Percentiles rank a stretch among this genome's conserved stretches.
phyloP scores from a whole-genome alignment of 2,888 invertebrate species.

The Zootermopsis nevadensis region DNA sequence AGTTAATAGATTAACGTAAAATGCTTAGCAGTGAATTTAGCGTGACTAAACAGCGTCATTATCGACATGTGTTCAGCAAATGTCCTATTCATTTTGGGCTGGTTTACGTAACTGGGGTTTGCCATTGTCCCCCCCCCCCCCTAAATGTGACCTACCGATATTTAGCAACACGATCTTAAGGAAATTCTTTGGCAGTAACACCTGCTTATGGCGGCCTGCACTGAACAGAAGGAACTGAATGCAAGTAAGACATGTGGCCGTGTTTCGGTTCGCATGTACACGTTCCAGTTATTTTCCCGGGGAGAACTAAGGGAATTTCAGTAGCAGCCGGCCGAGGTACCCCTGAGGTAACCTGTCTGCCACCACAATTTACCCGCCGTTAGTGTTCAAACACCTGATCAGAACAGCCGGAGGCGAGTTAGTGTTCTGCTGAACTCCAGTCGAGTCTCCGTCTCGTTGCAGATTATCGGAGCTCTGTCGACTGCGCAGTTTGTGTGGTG shows the following conservation, averaged over 20 bases:
- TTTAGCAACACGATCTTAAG: background rate
- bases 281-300: background rate
- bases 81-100: slow-evolving; percentile 2
- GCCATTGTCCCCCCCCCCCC: background rate
- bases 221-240: background rate
- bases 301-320: background rate
- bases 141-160: too few species aligned
- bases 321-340: too few species aligned
- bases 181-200: background rate
- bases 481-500: too few species aligned
- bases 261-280: background rate
- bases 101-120: background rate
- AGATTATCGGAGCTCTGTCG: too few species aligned
- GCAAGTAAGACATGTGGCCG: background rate
- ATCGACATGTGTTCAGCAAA: background rate
- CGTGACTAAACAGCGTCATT: slow-evolving; percentile 7
- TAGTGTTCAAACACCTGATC: too few species aligned
- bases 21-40: slow-evolving; percentile 15
- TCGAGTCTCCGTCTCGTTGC: too few species aligned
- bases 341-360: too few species aligned
- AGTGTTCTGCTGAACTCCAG: too few species aligned
- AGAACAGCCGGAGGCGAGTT: too few species aligned
- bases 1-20: slow-evolving; percentile 24
- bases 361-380: too few species aligned
- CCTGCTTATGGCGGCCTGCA: background rate